Base-by-base conservation (phyloP, 2,888 invertebrate species). In the Ischnus inquisitorius region DNA sequence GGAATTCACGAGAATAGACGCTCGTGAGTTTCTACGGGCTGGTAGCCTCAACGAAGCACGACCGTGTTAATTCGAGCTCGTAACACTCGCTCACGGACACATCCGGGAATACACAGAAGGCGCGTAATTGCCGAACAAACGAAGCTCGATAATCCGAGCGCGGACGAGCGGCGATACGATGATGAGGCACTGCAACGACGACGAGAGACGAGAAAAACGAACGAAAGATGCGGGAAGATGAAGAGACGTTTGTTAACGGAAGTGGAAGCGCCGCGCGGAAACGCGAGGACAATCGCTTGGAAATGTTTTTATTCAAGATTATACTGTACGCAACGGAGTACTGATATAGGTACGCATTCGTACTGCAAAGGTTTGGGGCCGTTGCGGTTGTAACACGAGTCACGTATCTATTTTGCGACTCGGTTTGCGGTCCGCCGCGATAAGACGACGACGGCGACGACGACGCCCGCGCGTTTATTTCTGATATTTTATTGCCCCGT, bases 391-490 rank as follows among this genome's bases (percentile, higher is more conserved):
- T 78, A 78, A 84, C 68, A 74, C 81, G 39, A 69, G 81, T 84
- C 84, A 84, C 84, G 84, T 84, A 74, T 81, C 84, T 84, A 84
- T 84, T 84, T 84, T 84, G 81, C 81, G 84, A 84, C 81, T 81
- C 68, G 80, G 46, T 54, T 77, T 84, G 84, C 81, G 84, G 84
- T 84, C 1, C 74, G 22, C 41, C 41, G 57, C 81, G 84, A 84
- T 81, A 81, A 81, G 81, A 81, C 84, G 79, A 69, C 57, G 48
- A 41, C 41, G 12, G 25, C 43, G 68, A 74, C 72, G 67, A 65
- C 41, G 71, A 51, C 43, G 64, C 74, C 69, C 67, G 74, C 46
- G 64, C 81, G 74, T 74, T 84, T 84, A 84, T 84, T 84, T 84
- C 72, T 81, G 68, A 54, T 54, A 16, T 80, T 83, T 80, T 80